Conservation (phyloP, 2,797 vertebrate species). For the Lagorchestes hirsutus region DNA sequence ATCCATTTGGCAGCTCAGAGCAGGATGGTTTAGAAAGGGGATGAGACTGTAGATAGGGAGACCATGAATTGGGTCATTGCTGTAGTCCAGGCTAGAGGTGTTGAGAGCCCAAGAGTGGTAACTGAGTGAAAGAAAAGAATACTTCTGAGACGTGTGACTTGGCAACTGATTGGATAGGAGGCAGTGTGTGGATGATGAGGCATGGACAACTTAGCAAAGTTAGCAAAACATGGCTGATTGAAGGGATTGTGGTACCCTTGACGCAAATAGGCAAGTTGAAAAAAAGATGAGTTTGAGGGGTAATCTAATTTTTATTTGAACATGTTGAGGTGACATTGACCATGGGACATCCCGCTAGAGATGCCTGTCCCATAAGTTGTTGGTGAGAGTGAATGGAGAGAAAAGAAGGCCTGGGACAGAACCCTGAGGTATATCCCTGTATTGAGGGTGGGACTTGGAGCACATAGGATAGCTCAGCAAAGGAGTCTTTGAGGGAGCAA, state of each 20-base stretch:
- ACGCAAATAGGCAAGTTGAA: not conserved
- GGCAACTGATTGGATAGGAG: not conserved
- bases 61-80: not conserved
- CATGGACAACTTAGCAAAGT: not conserved
- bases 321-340: not conserved
- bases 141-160: not conserved
- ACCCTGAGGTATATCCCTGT: not conserved
- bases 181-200: not conserved
- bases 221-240: not conserved
- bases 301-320: not conserved
- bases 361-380: not conserved
- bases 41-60: not conserved
- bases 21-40: not conserved
- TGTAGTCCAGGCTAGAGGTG: not conserved
- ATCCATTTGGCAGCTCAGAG: not conserved
- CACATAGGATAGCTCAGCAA: not conserved
- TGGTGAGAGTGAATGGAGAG: not conserved
- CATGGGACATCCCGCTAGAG: not conserved
- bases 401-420: not conserved
- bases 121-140: not conserved
- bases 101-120: not conserved
- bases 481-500: not conserved
- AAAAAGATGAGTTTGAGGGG: not conserved
- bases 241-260: not conserved
- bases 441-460: not conserved